Percentiles rank a stretch among this genome's conserved stretches.
Conservation (phyloP, 92 coral and sea anemone genomes). For the Ricordea florida region DNA sequence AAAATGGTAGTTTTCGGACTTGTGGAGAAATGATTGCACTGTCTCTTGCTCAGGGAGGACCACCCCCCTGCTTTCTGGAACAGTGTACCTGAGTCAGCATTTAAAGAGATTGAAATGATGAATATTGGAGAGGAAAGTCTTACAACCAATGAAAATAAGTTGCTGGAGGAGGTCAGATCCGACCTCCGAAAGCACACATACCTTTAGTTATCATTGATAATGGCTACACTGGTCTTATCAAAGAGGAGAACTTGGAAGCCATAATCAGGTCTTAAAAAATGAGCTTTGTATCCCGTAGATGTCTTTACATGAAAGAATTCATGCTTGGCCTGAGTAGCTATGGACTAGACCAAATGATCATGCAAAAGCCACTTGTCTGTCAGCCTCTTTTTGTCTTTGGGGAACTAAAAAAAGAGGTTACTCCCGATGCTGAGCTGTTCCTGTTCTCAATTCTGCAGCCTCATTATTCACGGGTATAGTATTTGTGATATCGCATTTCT, state of each 20-base stretch:
- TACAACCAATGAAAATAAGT: constrained; percentile 38
- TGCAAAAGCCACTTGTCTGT: constrained; percentile 29
- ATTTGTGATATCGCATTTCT: no score
- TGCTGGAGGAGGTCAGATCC: constrained; percentile 41
- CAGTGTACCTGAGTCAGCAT: constrained; percentile 3
- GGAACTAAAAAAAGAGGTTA: constrained; percentile 39
- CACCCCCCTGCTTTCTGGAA: constrained; percentile 39
- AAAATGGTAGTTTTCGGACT: constrained; percentile 38
- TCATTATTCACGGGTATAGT: no score
- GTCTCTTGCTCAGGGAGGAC: constrained; percentile 40
- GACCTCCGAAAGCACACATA: constrained; percentile 45
- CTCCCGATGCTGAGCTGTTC: no score
- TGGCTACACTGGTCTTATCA: constrained; percentile 56
- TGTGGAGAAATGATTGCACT: constrained; percentile 35
- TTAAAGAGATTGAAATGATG: constrained; percentile 44
- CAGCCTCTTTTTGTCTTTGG: constrained; percentile 57
- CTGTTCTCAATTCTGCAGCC: no score
- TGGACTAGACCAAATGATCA: constrained; percentile 51
- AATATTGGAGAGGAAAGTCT: constrained; percentile 13
- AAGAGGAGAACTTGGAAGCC: constrained; percentile 35
- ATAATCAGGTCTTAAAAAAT: constrained; percentile 48
- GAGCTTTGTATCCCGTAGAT: constrained; percentile 50
- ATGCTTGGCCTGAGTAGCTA: constrained; percentile 49
- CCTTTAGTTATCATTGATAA: constrained; percentile 53
- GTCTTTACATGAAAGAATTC: constrained; percentile 58